Conservation (phyloP, 2,888 invertebrate genomes). For the Nesidiocoris tenuis region DNA sequence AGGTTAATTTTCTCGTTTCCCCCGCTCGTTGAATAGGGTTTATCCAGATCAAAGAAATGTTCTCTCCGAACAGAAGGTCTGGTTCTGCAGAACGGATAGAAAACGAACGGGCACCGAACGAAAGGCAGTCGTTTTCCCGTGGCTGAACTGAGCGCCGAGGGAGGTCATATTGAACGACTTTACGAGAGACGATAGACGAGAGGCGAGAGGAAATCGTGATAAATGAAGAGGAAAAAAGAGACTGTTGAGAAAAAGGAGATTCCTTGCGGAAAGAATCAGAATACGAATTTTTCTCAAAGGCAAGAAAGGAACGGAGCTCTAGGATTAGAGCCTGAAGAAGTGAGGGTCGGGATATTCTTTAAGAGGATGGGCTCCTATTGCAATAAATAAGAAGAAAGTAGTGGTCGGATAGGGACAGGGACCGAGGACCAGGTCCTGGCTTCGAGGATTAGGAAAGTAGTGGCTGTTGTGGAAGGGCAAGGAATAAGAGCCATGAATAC, state of each 20-base stretch:
- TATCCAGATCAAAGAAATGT: background rate
- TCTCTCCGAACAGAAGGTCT: background rate
- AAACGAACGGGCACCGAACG: background rate
- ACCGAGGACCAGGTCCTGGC: background rate
- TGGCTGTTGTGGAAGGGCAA: background rate
- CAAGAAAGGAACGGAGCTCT: background rate
- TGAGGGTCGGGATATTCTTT: conserved; percentile 23
- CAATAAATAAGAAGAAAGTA: conserved; percentile 32
- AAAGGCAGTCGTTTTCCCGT: background rate
- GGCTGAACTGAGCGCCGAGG: background rate
- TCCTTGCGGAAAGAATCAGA: conserved; percentile 23
- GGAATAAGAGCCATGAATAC: conserved; percentile 38
- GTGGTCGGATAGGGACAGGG: conserved; percentile 10
- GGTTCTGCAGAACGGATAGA: background rate
- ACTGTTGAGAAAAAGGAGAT: conserved; percentile 20
- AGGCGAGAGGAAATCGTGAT: conserved; percentile 15
- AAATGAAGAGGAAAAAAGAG: conserved; percentile 36
- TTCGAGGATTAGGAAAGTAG: conserved; percentile 28
- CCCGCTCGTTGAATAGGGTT: too few species aligned
- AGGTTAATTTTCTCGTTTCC: too few species aligned
- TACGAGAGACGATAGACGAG: background rate
- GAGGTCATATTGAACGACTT: conserved; percentile 38
- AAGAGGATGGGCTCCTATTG: conserved; percentile 28
- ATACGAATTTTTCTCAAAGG: conserved; percentile 38
- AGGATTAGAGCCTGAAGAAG: conserved; percentile 16